Evolutionary conservation across 2,888 invertebrate genomes (phyloP).

Genomic region (Acrobasis suavella): DNA sequence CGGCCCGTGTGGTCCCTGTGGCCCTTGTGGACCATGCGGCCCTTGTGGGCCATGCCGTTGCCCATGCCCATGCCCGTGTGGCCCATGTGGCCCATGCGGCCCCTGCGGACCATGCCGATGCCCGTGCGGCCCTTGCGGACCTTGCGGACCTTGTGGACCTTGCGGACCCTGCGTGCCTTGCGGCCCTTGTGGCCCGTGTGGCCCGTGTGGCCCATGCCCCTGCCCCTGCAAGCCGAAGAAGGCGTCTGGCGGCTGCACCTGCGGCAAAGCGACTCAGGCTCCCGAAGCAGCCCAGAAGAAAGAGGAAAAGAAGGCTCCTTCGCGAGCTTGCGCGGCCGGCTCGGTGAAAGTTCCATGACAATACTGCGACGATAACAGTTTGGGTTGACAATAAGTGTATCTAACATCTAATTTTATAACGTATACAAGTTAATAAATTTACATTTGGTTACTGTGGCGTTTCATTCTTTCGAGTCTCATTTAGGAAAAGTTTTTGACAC

Average conservation of each 20-base stretch:
- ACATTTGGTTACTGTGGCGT: not conserved
- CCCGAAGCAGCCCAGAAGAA: slow-evolving; percentile 38
- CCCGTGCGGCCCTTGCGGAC: slow-evolving; percentile 42
- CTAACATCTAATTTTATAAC: slow-evolving; percentile 5
- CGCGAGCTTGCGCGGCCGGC: slow-evolving; percentile 35
- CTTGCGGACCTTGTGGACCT: slow-evolving; percentile 50
- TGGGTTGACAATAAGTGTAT: not conserved
- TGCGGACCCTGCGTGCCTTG: slow-evolving; percentile 39
- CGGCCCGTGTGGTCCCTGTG: slow-evolving; percentile 44
- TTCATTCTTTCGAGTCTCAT: not conserved
- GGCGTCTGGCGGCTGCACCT: slow-evolving; percentile 36
- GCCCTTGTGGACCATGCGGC: slow-evolving; percentile 45
- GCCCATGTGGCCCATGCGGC: slow-evolving; percentile 40
- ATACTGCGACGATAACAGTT: slow-evolving; percentile 13
- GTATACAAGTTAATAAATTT: slow-evolving; percentile 22
- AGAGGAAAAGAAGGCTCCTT: slow-evolving; percentile 39
- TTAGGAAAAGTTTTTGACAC: too few relatives aligned
- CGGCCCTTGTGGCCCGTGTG: slow-evolving; percentile 40
- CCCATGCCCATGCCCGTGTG: slow-evolving; percentile 45
- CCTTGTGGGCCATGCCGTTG: slow-evolving; percentile 44
- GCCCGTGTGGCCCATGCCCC: slow-evolving; percentile 40
- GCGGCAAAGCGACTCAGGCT: slow-evolving; percentile 20
- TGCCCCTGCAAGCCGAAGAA: slow-evolving; percentile 39
- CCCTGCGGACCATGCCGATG: slow-evolving; percentile 43
- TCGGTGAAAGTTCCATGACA: slow-evolving; percentile 32